Evolutionary conservation across 1,140 invertebrate genomes (phyloP).

Genomic region (Drosophila leontia): DNA sequence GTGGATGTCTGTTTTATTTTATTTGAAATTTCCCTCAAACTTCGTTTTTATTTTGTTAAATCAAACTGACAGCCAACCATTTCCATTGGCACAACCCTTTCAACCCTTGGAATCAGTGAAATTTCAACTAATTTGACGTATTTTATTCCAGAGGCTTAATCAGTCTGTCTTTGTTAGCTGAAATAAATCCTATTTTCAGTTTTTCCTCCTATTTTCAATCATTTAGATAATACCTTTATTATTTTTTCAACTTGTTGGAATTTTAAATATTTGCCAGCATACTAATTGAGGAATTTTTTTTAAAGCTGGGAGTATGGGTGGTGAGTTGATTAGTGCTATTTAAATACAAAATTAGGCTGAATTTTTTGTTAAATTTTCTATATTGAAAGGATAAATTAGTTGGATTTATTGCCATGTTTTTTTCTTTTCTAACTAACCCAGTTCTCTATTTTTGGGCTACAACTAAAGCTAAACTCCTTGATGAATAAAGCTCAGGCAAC

Average conservation of each 20-base stretch:
- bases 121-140: slow-evolving; percentile 75
- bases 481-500: slow-evolving; percentile 6
- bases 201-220: slow-evolving; percentile 6
- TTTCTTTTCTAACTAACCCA: not conserved
- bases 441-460: not conserved
- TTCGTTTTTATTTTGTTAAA: slow-evolving; percentile 39
- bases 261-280: not conserved
- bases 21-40: slow-evolving; percentile 14
- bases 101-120: slow-evolving; percentile 37
- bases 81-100: slow-evolving; percentile 14
- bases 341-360: slow-evolving; percentile 27
- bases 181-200: slow-evolving; percentile 52
- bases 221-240: slow-evolving; percentile 25
- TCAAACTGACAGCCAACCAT: slow-evolving; percentile 54
- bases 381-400: not conserved
- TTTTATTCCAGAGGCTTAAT: slow-evolving; percentile 55
- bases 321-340: slow-evolving; percentile 56
- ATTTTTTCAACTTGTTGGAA: slow-evolving; percentile 9
- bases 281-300: slow-evolving; percentile 4
- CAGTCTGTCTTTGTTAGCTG: slow-evolving; percentile 30
- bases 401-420: not conserved
- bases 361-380: not conserved
- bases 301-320: not conserved
- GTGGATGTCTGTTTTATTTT: slow-evolving; percentile 41
- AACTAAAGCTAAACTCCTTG: slow-evolving; percentile 2